Conservation (phyloP, 2,797 vertebrate genomes). For the Acrocephalus scirpaceus region DNA sequence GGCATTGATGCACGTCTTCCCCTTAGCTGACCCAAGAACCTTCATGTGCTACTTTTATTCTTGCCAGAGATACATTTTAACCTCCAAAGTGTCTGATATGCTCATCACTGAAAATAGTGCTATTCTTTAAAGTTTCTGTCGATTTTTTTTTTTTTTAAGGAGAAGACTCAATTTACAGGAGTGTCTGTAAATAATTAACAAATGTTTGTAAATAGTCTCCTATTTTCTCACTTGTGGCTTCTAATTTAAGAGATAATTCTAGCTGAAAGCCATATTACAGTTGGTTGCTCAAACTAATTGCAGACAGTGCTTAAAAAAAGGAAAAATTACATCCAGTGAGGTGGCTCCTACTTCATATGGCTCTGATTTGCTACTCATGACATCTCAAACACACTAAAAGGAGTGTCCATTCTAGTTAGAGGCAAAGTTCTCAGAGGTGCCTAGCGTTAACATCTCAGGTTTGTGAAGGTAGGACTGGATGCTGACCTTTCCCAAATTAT, state of each 20-base stretch:
- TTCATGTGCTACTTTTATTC: background rate
- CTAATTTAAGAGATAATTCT: background rate
- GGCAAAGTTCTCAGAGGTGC: background rate
- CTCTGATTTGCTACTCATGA: background rate
- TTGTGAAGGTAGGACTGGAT: background rate
- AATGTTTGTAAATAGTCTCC: background rate
- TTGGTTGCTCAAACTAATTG: background rate
- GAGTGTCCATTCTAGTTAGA: background rate
- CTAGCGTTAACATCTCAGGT: background rate
- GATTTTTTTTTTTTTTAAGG: background rate
- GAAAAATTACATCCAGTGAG: too few species aligned
- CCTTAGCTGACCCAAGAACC: background rate
- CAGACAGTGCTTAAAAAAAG: background rate
- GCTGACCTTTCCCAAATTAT: background rate
- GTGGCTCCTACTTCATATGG: background rate
- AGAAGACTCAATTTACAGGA: background rate
- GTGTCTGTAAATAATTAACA: background rate
- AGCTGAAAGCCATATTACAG: background rate
- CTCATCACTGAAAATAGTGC: background rate
- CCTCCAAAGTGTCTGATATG: background rate
- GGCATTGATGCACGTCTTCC: background rate
- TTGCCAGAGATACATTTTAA: background rate
- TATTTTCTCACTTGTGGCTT: background rate
- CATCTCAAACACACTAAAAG: background rate
- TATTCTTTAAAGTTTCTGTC: background rate